Conservation (phyloP, 2,888 invertebrate species). For the Mesorhabditis belari region DNA sequence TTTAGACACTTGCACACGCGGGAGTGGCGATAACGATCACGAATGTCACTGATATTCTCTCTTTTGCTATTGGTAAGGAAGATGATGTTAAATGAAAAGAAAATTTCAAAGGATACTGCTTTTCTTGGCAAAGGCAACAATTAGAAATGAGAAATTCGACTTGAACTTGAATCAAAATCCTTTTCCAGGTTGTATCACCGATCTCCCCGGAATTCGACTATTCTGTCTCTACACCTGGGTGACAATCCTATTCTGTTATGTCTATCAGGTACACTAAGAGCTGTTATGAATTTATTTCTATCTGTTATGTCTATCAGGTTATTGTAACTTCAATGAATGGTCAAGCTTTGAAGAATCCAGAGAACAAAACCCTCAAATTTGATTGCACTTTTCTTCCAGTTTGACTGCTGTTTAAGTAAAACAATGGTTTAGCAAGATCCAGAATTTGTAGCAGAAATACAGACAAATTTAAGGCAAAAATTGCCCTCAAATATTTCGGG, state of each 20-base stretch:
- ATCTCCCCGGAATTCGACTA: constrained; percentile 84
- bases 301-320: background rate
- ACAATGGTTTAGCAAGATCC: too few relatives aligned
- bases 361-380: too few relatives aligned
- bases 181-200: constrained; percentile 67
- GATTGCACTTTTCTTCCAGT: too few relatives aligned
- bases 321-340: background rate
- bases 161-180: background rate
- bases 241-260: constrained; percentile 79
- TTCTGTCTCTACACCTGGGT: constrained; percentile 91
- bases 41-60: constrained; percentile 83
- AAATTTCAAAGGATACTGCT: too few relatives aligned
- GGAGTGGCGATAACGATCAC: constrained; percentile 84
- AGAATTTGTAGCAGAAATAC: too few relatives aligned
- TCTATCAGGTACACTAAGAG: constrained; percentile 67
- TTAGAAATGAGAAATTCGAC: too few relatives aligned
- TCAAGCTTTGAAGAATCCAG: background rate
- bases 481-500: too few relatives aligned
- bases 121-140: too few relatives aligned
- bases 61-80: constrained; percentile 73
- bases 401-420: too few relatives aligned
- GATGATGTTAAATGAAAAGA: background rate
- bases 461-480: too few relatives aligned
- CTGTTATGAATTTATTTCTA: too few relatives aligned
- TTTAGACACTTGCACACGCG: constrained; percentile 34